Evolutionary conservation across 2,888 invertebrate species (phyloP).

Genomic region (Ernsta delagoae): DNA sequence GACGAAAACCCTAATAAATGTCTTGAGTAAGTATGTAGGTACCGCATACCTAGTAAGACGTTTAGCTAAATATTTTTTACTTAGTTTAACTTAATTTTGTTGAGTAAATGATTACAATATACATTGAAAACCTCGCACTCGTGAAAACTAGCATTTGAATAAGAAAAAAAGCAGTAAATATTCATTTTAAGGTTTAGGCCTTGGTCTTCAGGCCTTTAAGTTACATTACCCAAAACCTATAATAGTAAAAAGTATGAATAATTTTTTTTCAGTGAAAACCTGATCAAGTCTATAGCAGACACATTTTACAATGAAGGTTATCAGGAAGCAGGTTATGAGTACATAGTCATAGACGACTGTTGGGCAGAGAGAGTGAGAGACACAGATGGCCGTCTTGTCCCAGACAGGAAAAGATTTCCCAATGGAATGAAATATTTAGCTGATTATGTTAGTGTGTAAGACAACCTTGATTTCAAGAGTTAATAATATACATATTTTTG

Average conservation of each 20-base stretch:
- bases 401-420: slow-evolving; percentile 89
- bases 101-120: no score
- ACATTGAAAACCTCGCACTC: no score
- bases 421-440: slow-evolving; percentile 89
- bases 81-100: no score
- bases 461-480: background rate
- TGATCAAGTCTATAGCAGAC: slow-evolving; percentile 86
- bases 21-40: slow-evolving; percentile 87
- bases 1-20: slow-evolving; percentile 85
- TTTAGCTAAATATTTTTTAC: no score
- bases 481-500: background rate
- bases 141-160: no score
- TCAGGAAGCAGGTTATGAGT: slow-evolving; percentile 89
- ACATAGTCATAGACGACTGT: slow-evolving; percentile 91
- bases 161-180: no score
- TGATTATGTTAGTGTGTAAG: slow-evolving; percentile 87
- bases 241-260: no score
- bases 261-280: slow-evolving; percentile 80
- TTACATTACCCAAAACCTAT: no score
- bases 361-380: slow-evolving; percentile 88
- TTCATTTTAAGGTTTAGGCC: no score
- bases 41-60: no score
- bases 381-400: slow-evolving; percentile 81
- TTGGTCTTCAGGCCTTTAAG: no score
- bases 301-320: slow-evolving; percentile 88